Conservation (phyloP, 2,888 invertebrate genomes). For the Caenorhabditis wallacei region DNA sequence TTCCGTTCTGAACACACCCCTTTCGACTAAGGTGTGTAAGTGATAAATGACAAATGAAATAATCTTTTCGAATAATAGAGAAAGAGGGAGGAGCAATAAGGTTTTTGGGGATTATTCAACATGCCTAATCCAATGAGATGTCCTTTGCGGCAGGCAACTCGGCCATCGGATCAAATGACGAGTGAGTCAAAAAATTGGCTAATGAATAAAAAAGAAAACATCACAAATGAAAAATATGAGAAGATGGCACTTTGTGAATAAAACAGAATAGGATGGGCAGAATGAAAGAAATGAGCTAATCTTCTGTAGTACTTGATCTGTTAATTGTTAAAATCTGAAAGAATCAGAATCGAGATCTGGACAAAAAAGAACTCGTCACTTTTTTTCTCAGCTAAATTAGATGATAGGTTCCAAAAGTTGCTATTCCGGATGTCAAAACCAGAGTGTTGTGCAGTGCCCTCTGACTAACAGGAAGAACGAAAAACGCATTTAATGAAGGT, state of each 20-base stretch:
- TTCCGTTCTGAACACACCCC: conserved; percentile 21
- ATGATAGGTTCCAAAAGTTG: conserved; percentile 48
- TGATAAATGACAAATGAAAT: conserved; percentile 15
- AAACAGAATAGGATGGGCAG: conserved; percentile 5
- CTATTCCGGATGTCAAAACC: conserved; percentile 42
- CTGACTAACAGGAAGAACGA: conserved; percentile 50
- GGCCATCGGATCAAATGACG: conserved; percentile 55
- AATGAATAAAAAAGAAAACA: conserved; percentile 38
- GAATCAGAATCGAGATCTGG: background rate
- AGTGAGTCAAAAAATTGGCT: conserved; percentile 48
- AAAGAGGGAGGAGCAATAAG: conserved; percentile 11
- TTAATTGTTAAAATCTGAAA: background rate
- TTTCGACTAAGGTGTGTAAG: background rate
- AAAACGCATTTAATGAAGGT: conserved; percentile 44
- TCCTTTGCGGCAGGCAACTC: conserved; percentile 37
- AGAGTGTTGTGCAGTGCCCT: conserved; percentile 29
- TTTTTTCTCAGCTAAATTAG: background rate
- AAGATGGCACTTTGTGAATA: conserved; percentile 38
- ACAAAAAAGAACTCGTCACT: conserved; percentile 33
- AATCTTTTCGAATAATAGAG: background rate
- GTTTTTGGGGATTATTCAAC: conserved; percentile 52
- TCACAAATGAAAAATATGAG: conserved; percentile 39
- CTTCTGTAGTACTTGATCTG: conserved; percentile 18
- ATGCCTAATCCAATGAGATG: conserved; percentile 54
- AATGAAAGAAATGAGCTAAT: conserved; percentile 10